These are phyloP conservation scores for Brachyptera putata DNA, from an alignment of 2,888 invertebrate species.

Conservation along the genomic window DNA sequence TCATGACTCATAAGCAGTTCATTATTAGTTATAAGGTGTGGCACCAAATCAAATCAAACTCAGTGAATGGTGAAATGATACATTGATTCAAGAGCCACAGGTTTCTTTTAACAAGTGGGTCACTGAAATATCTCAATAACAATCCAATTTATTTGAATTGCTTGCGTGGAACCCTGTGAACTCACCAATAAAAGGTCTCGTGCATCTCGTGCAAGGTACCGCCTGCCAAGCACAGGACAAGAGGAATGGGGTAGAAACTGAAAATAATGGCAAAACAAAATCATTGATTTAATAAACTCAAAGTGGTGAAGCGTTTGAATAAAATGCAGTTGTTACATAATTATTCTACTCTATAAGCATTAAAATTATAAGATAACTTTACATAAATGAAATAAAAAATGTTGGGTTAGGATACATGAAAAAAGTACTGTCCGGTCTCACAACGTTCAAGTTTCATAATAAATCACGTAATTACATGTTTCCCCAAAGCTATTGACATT, in stretches of 20 bases:
- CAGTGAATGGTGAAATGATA: not conserved
- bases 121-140: not conserved
- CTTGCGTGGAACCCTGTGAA: not conserved
- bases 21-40: too few relatives aligned
- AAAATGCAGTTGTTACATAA: too few relatives aligned
- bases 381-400: too few relatives aligned
- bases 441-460: too few relatives aligned
- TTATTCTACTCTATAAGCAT: too few relatives aligned
- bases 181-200: conserved; percentile 7
- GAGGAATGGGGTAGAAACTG: conserved; percentile 12
- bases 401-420: too few relatives aligned
- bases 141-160: not conserved
- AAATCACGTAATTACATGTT: conserved; percentile 29
- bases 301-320: too few relatives aligned
- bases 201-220: conserved; percentile 9
- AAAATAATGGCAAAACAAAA: conserved; percentile 1
- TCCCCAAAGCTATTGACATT: conserved; percentile 31
- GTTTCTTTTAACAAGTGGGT: not conserved
- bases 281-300: not conserved
- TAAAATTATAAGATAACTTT: too few relatives aligned
- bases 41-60: too few relatives aligned
- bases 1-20: too few relatives aligned
- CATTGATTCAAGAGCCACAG: not conserved
- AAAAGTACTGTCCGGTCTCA: too few relatives aligned
- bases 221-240: not conserved